Percentiles rank a stretch among this genome's conserved stretches.
Evolutionary conservation across 1,140 invertebrate genomes (phyloP).

Genomic region (Stratiolaelaps scimitus): DNA sequence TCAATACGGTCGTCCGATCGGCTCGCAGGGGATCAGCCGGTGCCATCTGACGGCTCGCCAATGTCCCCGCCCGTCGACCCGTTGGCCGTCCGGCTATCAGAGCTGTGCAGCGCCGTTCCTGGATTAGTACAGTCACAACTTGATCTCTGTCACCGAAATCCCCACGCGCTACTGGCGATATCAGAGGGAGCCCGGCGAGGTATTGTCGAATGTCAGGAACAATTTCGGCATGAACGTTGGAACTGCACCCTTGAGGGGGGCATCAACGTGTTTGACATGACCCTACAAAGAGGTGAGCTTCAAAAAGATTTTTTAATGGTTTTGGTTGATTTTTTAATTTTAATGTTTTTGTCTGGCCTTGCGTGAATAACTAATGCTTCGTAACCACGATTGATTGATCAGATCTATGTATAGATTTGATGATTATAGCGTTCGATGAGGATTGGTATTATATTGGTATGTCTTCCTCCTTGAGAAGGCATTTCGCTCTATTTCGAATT

Average conservation of each 20-base stretch:
- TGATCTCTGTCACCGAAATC: conserved; percentile 47
- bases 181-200: conserved; percentile 46
- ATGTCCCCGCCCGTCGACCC: not conserved
- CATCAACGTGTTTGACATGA: conserved; percentile 43
- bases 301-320: too few species aligned
- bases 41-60: conserved; percentile 5
- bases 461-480: too few species aligned
- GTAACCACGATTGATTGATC: too few species aligned
- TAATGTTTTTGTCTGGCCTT: too few species aligned
- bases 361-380: too few species aligned
- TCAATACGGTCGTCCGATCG: conserved; percentile 13
- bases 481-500: too few species aligned
- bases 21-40: conserved; percentile 8
- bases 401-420: too few species aligned
- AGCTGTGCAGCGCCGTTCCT: conserved; percentile 39
- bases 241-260: conserved; percentile 45
- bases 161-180: conserved; percentile 45
- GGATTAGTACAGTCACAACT: conserved; percentile 45
- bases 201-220: conserved; percentile 48
- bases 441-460: too few species aligned
- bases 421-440: too few species aligned
- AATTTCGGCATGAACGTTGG: conserved; percentile 50
- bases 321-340: too few species aligned
- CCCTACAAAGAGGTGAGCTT: conserved; percentile 42
- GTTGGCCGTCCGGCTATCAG: conserved; percentile 35